Evolutionary conservation across 2,113 vertebrate species (phyloP).

Genomic region (Phalacrocorax carbo): DNA sequence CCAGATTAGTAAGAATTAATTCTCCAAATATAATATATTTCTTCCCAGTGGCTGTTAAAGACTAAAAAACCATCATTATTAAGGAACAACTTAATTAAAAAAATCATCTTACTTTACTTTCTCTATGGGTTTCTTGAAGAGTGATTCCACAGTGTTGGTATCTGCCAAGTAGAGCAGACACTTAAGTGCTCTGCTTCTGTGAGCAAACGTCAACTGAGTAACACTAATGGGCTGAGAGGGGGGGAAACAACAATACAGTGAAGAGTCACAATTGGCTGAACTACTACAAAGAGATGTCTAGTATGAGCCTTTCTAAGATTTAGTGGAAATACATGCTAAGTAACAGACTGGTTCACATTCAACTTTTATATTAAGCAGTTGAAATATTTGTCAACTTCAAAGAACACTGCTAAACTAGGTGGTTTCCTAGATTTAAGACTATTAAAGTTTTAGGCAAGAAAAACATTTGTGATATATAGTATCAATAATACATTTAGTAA

Average conservation of each 20-base stretch:
- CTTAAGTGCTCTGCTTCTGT: slow-evolving; percentile 85
- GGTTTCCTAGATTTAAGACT: neutral
- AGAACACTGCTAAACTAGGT: neutral
- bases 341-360: neutral
- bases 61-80: neutral
- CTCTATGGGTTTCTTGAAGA: slow-evolving; percentile 82
- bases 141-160: slow-evolving; percentile 78
- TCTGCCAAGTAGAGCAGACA: slow-evolving; percentile 88
- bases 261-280: neutral
- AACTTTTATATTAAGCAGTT: neutral
- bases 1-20: neutral
- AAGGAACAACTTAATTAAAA: neutral
- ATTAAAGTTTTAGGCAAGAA: neutral
- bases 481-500: neutral
- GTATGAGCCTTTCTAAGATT: neutral
- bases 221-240: slow-evolving; percentile 79
- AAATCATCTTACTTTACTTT: slow-evolving; percentile 82
- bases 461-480: neutral
- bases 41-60: neutral
- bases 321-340: neutral
- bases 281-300: neutral
- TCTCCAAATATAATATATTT: neutral
- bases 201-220: slow-evolving; percentile 84
- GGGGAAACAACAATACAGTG: neutral
- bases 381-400: neutral